Percentiles rank a stretch among this genome's conserved stretches.
Evolutionary conservation across 2,888 invertebrate species (phyloP).

Genomic region (Cordilura impudica): DNA sequence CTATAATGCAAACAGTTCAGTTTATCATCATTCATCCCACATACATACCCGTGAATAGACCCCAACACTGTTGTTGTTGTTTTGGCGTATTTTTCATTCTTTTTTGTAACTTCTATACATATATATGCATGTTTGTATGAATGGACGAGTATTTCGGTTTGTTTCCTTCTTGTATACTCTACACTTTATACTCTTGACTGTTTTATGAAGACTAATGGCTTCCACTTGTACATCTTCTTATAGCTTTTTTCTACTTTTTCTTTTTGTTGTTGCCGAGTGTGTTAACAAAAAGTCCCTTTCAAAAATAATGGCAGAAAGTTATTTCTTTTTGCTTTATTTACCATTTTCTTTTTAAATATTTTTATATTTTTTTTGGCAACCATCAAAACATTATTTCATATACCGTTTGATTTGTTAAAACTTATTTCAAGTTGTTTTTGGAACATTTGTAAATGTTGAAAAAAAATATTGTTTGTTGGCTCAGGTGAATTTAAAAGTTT

Average conservation of each 20-base stretch:
- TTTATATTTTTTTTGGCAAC: conserved; percentile 50
- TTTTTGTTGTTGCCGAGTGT: conserved; percentile 29
- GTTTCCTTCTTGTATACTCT: background rate
- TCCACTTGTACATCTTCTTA: conserved; percentile 60
- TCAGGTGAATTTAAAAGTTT: conserved; percentile 61
- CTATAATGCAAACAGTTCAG: conserved; percentile 11
- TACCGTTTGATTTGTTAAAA: conserved; percentile 57
- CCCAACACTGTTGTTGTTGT: conserved; percentile 29
- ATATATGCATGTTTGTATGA: background rate
- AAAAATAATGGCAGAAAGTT: conserved; percentile 48
- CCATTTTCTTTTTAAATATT: background rate
- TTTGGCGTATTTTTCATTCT: background rate
- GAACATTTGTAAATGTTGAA: conserved; percentile 5
- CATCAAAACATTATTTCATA: conserved; percentile 51
- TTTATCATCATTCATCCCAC: conserved; percentile 56
- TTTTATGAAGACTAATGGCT: conserved; percentile 63
- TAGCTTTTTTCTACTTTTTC: conserved; percentile 23
- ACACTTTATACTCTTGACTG: conserved; percentile 55
- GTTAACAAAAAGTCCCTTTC: conserved; percentile 57
- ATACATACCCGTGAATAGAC: conserved; percentile 3
- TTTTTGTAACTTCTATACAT: background rate
- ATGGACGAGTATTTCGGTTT: background rate
- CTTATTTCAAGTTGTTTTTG: conserved; percentile 23
- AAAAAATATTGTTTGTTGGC: conserved; percentile 48
- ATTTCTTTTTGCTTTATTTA: conserved; percentile 17